Evolutionary conservation across 2,797 vertebrate species (phyloP), one percentile per base, ranked within the genome.

Genomic region (Ceryle rudis): DNA sequence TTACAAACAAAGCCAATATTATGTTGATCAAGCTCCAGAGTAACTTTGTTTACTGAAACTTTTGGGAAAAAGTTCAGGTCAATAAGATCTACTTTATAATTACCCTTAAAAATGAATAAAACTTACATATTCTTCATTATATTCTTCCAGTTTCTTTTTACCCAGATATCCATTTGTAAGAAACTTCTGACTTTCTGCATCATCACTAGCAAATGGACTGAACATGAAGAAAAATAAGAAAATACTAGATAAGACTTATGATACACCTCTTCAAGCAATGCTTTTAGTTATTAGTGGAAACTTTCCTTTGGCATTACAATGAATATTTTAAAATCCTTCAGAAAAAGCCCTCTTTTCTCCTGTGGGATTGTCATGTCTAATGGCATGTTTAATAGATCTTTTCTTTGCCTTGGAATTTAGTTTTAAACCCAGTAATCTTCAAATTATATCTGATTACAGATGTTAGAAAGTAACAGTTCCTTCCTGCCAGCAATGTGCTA

Each of bases 121-220:
- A 97, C 99, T 99, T 98, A 99, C 99, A 95, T 98, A 99, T 98
- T 99, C 99, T 96, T 99, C 99, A 26, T 97, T 96, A 83, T 99
- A 99, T 61, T 99, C 98, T 67, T 99, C 98, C 78, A 99, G 98
- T 97, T 99, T 99, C 98, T 99, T 99, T 97, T 99, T 98, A 94
- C 98, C 99, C 95, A 98, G 96, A 95, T 99, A 98, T 66, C 99
- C 99, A 58, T 99, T 99, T 44, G 99, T 98, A 87, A 99, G 98
- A 94, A 99, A 99, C 97, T 99, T 99, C 95, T 99, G 99, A 96
- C 98, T 99, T 97, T 99, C 99, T 44, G 97, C 96, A 91, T 98
- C 99, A 15, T 99, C 98, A 6, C 98, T 98, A 57, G 89, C 94
- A 97, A 98, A 99, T 54, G 99, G 98, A 96, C 99, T 99, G 93